Conservation (phyloP, 2,797 vertebrate species). For the Eulemur albifrons region DNA sequence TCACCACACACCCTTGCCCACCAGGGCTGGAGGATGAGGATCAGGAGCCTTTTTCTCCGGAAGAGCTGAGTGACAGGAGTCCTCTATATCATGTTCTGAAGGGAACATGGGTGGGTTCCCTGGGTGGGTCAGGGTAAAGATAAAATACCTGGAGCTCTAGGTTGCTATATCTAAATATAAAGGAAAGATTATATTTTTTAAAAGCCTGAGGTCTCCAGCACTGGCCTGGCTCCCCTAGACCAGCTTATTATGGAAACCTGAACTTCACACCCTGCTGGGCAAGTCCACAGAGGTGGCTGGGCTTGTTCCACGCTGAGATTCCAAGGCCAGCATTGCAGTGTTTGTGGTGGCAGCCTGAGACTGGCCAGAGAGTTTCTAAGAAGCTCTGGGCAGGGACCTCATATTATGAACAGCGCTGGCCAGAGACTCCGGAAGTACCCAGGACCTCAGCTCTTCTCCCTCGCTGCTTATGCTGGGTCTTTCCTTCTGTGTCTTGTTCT, state of each 20-base stretch:
- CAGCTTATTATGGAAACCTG: background rate
- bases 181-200: background rate
- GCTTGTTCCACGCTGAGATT: background rate
- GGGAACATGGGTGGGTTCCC: background rate
- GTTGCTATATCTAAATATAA: background rate
- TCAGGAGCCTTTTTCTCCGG: background rate
- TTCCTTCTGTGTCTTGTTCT: background rate
- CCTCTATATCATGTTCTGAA: background rate
- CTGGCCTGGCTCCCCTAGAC: background rate
- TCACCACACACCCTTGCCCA: fast-evolving
- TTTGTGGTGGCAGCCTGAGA: background rate
- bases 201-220: background rate
- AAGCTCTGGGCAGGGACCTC: background rate
- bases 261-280: background rate
- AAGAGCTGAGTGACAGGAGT: background rate
- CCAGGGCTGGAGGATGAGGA: background rate
- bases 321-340: background rate
- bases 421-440: background rate
- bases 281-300: background rate
- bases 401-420: background rate
- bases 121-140: background rate
- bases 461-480: background rate
- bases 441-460: background rate
- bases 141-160: background rate
- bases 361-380: background rate